Evolutionary conservation across 1,140 invertebrate species (phyloP), one percentile per base, ranked within the genome.

Genomic region (Drosophila oshimai): DNA sequence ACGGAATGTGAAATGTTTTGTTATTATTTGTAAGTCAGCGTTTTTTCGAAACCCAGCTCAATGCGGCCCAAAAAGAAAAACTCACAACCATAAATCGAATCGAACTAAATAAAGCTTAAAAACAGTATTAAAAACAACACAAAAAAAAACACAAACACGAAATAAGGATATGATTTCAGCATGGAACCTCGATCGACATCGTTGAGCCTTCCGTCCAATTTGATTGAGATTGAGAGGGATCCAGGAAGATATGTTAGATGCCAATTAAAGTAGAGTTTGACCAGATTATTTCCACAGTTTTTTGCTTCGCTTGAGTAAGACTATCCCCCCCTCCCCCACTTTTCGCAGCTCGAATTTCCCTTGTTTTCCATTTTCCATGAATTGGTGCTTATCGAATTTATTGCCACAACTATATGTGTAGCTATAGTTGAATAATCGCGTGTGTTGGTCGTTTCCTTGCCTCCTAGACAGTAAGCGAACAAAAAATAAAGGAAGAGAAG

Each of bases 351-450:
- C 41, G 17, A 26, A 26, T 34, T 41, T 65, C 42, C 5, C 39
- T 58, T 53, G 50, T 61, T 76, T 74, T 86, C 72, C 49, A 86
- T 61, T 76, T 74, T 86, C 72, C 49, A 86, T 86, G 45, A 87
- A 87, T 87, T 87, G 81, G 81, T 87, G 81, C 81, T 87, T 87
- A 88, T 87, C 81, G 81, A 87, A 87, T 87, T 87, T 87, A 87
- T 87, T 87, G 81, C 83, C 72, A 77, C 53, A 36, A 55, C 61
- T 60, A 31, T 71, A 70, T 58, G 33, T 34, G 26, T 36, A 55
- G 24, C 37, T 28, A 57, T 70, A 72, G 61, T 75, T 62, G 51
- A 46, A 15, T 17, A 33, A 29, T 22, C n/a, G 29, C 24, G 15
- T 36, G 53, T 44, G 24, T 20, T 37, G 60, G 26, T 31, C 39